Conservation (phyloP, 1,140 invertebrate species). For the Aphidius gifuensis region DNA sequence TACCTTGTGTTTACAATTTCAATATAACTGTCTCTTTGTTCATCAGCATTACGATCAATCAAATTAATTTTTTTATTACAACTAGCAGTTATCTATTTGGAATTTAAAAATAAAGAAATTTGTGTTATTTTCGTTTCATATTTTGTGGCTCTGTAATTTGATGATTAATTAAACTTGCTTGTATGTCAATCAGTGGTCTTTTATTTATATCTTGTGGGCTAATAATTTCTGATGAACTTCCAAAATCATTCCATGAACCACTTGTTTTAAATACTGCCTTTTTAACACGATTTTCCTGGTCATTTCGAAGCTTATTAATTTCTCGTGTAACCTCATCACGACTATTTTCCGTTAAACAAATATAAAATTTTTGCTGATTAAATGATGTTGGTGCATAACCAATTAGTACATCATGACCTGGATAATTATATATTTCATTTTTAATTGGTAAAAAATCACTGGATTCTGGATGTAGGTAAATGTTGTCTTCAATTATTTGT, state of each 20-base stretch:
- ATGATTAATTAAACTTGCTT: conserved; percentile 53
- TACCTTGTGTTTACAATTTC: conserved; percentile 60
- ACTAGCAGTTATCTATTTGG: no score
- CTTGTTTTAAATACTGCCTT: conserved; percentile 62
- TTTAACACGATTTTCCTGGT: conserved; percentile 63
- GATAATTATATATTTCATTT: conserved; percentile 54
- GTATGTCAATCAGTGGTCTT: conserved; percentile 62
- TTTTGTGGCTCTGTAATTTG: background rate
- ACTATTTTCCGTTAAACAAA: conserved; percentile 61
- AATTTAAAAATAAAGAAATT: background rate
- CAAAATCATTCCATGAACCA: conserved; percentile 60
- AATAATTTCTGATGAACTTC: conserved; percentile 64
- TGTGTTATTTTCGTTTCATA: conserved; percentile 5
- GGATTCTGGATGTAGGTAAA: conserved; percentile 51
- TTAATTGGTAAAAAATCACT: conserved; percentile 61
- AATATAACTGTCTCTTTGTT: conserved; percentile 64
- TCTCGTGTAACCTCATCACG: conserved; percentile 51
- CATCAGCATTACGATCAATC: conserved; percentile 52
- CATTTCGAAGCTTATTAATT: conserved; percentile 58
- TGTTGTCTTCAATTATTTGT: conserved; percentile 61
- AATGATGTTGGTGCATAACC: conserved; percentile 65
- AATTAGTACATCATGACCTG: conserved; percentile 61
- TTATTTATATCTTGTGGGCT: conserved; percentile 54
- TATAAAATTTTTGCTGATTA: conserved; percentile 65
- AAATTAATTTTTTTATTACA: conserved; percentile 28